Percentiles rank a stretch among this genome's conserved stretches.
Conservation (phyloP, 2,888 invertebrate species). For the Sussaba pulchella region DNA sequence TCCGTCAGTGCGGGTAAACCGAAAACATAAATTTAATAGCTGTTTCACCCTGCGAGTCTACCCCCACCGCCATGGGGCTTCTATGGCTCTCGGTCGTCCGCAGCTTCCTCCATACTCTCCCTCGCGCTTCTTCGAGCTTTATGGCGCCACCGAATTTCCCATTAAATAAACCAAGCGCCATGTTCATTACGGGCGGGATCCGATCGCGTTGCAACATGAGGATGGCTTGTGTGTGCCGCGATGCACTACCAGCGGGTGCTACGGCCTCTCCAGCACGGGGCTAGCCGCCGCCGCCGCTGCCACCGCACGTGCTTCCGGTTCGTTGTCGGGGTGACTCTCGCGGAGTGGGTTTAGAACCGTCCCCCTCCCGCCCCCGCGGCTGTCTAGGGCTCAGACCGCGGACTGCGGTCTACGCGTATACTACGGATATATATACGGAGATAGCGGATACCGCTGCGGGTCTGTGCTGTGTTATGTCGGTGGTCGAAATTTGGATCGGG, state of each 20-base stretch:
- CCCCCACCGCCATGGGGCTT: constrained; percentile 39
- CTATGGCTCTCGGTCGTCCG: constrained; percentile 31
- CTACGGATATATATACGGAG: constrained; percentile 40
- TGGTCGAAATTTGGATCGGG: constrained; percentile 26
- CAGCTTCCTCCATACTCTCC: constrained; percentile 64
- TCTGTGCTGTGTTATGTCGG: constrained; percentile 9
- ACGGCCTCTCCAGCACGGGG: constrained; percentile 10
- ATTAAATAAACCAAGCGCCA: constrained; percentile 84
- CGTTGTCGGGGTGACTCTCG: constrained; percentile 64
- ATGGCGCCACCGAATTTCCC: constrained; percentile 84
- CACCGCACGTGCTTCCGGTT: constrained; percentile 68
- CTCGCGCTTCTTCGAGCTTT: constrained; percentile 81
- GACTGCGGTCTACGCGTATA: constrained; percentile 70
- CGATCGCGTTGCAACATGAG: constrained; percentile 58
- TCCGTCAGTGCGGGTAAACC: constrained; percentile 84
- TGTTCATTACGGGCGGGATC: constrained; percentile 80
- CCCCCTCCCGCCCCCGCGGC: constrained; percentile 52
- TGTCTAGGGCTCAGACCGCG: constrained; percentile 81
- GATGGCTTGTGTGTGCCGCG: neutral
- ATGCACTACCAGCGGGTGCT: neutral
- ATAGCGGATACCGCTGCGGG: constrained; percentile 39
- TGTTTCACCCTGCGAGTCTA: constrained; percentile 77
- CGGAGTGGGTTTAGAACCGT: constrained; percentile 68
- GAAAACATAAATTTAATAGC: constrained; percentile 84
- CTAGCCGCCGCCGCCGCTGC: constrained; percentile 31